These are phyloP conservation scores for Leptodactylus fuscus DNA, from an alignment of 2,113 vertebrate genomes.

Conservation along the genomic window DNA sequence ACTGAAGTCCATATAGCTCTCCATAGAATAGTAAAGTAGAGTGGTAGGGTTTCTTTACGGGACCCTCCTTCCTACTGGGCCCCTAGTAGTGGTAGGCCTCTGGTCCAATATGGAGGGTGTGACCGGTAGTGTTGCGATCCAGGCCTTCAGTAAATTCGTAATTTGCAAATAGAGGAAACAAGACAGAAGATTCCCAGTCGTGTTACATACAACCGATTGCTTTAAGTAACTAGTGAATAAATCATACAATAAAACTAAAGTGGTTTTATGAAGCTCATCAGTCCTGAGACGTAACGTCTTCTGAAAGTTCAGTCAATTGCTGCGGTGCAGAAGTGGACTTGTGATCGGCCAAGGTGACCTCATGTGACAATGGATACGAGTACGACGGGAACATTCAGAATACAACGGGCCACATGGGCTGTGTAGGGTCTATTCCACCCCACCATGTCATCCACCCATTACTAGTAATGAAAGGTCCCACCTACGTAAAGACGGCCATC, in stretches of 20 bases:
- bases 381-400: neutral
- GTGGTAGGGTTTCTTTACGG: neutral
- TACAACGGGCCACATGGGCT: neutral
- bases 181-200: neutral
- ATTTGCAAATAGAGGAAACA: constrained; percentile 21
- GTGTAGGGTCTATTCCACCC: neutral
- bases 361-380: neutral
- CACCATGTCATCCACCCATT: neutral
- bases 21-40: neutral
- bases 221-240: constrained; percentile 17
- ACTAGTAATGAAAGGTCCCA: neutral
- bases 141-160: too few relatives aligned
- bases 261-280: constrained; percentile 12
- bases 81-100: neutral
- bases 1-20: neutral
- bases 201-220: neutral
- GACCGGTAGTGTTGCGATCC: too few relatives aligned
- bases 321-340: neutral
- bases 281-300: neutral
- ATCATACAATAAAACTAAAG: constrained; percentile 6
- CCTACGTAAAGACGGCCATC: neutral
- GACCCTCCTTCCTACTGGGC: neutral
- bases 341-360: neutral
- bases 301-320: neutral
- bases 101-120: neutral